Conservation (phyloP, 2,113 vertebrate genomes). For the Bagarius yarrelli region DNA sequence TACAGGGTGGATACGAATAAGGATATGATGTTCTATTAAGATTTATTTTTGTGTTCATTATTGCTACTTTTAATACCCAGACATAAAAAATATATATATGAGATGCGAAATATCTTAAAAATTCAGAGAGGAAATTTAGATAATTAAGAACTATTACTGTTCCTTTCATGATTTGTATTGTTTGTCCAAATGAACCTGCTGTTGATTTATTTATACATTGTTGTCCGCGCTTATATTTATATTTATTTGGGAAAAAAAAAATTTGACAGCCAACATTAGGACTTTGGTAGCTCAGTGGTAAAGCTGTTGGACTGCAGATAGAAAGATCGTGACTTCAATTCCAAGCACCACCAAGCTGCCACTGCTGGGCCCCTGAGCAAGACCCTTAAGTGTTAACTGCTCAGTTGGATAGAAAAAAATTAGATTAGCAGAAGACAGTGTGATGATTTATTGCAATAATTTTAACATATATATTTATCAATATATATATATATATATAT, state of each 20-base stretch:
- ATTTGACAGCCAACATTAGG: not conserved
- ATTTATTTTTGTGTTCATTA: not conserved
- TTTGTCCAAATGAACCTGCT: not conserved
- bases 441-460: too few species aligned
- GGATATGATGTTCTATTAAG: not conserved
- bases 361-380: too few species aligned
- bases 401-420: too few species aligned
- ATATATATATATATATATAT: too few species aligned
- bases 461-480: too few species aligned
- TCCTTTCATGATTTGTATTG: not conserved
- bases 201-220: not conserved
- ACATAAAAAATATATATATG: not conserved
- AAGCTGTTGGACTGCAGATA: too few species aligned
- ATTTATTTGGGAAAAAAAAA: not conserved
- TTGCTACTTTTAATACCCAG: not conserved
- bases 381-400: too few species aligned
- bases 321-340: too few species aligned
- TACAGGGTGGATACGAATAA: too few species aligned
- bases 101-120: not conserved
- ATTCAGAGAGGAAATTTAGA: not conserved
- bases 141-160: not conserved
- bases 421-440: too few species aligned
- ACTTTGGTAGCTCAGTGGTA: too few species aligned
- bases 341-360: too few species aligned
- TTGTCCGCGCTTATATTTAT: not conserved